Conservation (phyloP, 2,113 vertebrate genomes). For the Brienomyrus brachyistius region DNA sequence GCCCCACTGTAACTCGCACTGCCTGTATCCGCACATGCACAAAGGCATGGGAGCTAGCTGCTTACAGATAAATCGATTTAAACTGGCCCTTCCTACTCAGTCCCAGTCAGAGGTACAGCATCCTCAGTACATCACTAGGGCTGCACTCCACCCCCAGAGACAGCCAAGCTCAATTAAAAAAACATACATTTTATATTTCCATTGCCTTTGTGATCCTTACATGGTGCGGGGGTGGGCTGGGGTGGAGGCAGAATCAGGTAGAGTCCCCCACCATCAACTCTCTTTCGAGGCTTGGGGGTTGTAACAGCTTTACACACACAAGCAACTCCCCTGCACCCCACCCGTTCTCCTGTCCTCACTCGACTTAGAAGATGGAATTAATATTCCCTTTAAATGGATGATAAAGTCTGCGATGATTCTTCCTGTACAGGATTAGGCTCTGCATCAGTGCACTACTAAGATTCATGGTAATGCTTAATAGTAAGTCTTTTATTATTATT, state of each 20-base stretch:
- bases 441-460: background rate
- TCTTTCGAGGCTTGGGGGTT: background rate
- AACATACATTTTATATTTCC: slow-evolving; percentile 29
- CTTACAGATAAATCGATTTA: background rate
- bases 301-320: slow-evolving; percentile 1
- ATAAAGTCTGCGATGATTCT: background rate
- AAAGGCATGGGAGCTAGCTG: background rate
- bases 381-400: background rate
- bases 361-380: background rate
- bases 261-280: background rate
- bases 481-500: background rate
- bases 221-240: background rate
- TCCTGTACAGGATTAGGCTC: background rate
- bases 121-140: slow-evolving; percentile 20
- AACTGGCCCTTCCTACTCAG: background rate
- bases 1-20: background rate
- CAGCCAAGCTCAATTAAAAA: slow-evolving; percentile 40
- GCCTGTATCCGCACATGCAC: background rate
- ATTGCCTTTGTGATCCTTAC: slow-evolving; percentile 34
- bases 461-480: background rate
- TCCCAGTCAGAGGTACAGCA: background rate
- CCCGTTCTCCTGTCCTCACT: background rate
- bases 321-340: background rate
- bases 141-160: slow-evolving; percentile 17
- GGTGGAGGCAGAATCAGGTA: background rate